Evolutionary conservation across 2,888 invertebrate genomes (phyloP).

Genomic region (Agriopis aurantiaria): DNA sequence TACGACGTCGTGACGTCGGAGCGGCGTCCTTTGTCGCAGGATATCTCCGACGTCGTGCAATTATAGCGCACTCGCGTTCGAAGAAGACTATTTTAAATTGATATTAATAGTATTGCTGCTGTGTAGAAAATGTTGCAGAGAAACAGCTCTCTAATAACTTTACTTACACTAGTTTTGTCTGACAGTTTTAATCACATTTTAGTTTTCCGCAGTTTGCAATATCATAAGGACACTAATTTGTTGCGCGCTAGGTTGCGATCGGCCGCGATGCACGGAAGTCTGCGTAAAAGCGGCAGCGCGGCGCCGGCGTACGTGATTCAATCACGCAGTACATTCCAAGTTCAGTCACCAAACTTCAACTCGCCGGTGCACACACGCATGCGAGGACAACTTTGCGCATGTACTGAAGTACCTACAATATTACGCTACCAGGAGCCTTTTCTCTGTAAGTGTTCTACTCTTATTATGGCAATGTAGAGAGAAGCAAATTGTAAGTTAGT

Average conservation of each 20-base stretch:
- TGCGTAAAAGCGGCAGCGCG: too few relatives aligned
- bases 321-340: too few relatives aligned
- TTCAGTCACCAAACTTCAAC: too few relatives aligned
- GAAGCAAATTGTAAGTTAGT: constrained; percentile 24
- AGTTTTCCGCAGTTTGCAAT: too few relatives aligned
- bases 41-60: constrained; percentile 36
- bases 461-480: constrained; percentile 12
- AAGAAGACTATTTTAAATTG: constrained; percentile 39
- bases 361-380: background rate
- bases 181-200: too few relatives aligned
- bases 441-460: background rate
- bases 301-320: too few relatives aligned
- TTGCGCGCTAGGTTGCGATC: too few relatives aligned
- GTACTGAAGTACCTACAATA: background rate
- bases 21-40: constrained; percentile 39
- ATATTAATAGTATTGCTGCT: constrained; percentile 41
- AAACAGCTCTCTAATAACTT: background rate
- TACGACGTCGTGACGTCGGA: constrained; percentile 27
- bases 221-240: too few relatives aligned
- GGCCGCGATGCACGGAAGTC: too few relatives aligned
- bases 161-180: background rate
- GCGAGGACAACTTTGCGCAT: background rate
- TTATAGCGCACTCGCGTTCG: constrained; percentile 31
- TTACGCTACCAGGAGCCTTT: background rate
- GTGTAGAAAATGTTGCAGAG: background rate